Base-by-base conservation (phyloP, 2,113 vertebrate species). In the Nanorana parkeri region DNA sequence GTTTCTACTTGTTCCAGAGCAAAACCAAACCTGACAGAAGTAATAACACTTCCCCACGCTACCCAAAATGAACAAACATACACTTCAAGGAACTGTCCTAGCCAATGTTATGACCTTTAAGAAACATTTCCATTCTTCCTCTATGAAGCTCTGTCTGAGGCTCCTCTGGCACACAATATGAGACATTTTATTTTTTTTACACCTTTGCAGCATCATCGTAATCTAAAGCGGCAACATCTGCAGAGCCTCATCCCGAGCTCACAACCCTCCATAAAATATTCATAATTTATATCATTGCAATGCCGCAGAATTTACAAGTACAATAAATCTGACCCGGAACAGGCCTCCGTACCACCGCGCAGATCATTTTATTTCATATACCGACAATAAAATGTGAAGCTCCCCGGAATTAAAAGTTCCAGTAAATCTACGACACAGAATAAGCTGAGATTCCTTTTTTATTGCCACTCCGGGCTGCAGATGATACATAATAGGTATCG, bases 291-390 rank as follows among this genome's bases (percentile, higher is more conserved):
- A 47, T 7, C 15, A 63, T 17, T 20, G 36, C 21, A 13, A n/a
- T 7, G 32, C 73, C 2, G 56, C 36, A 26, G 56, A 63, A 76
- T 76, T 76, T 61, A 76, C 55, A 41, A 23, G 63, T 54, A 16
- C 51, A 68, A 68, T 78, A 78, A 78, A 78, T 78, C 77, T 68
- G 77, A 67, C 64, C 64, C 17, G 61, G 21, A 55, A 54, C 55
- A 17, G 26, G 28, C 19, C 63, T 55, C 63, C 67, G 51, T 36
- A 36, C 63, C 28, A 29, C 51, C 17, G 26, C 23, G 66, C 60
- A 28, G 67, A 78, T 67, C 52, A 68, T 78, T 78, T 66, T 54
- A 32, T 55, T 54, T 68, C 77, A 68, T 55, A 52, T 17, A 36
- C 26, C 24, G 56, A 78, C 67, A 68, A 78, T 78, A 78, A 78